Base-by-base conservation (phyloP, 2,797 vertebrate genomes). In the Oreonectes daqikongensis region DNA sequence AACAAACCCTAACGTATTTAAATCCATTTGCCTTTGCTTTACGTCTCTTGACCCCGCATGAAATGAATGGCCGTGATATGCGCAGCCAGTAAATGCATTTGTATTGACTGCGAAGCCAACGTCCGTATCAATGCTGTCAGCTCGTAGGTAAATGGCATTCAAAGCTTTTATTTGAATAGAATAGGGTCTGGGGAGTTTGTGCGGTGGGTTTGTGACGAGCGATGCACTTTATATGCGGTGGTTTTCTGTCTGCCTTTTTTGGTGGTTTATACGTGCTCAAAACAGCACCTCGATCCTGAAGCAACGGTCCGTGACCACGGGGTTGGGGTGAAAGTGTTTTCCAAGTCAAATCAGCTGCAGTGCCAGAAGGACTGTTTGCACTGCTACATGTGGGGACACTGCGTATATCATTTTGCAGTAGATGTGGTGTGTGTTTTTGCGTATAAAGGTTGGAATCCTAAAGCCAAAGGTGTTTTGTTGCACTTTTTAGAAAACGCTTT, bases 221-320 rank as follows among this genome's bases (percentile, higher is more conserved):
- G 28, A 71, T 48, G 46, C 69, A 46, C 74, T 71, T 66, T 79
- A 32, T 72, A 38, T 79, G 73, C 44, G 73, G 69, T 70, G 75
- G 65, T 69, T 77, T 68, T 77, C 65, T 79, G 81, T 72, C 63
- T 83, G 84, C 84, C 82, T 85, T 88, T 83, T 89, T 90, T 88
- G 89, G 91, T 88, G 90, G 91, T 92, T 91, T 88, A 89, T 74
- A 10, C 91, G 89, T 88, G 90, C 90, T 91, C 87, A 87, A 84
- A 89, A 87, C 81, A 86, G 90, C 88, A 88, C 87, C 85, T 84
- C 78, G 82, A 88, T 88, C 90, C 87, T 76, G 78, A 88, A 89
- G 92, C 93, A 93, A 94, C 93, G 92, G 93, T 94, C 92, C 92
- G 91, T 93, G 92, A 93, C 92, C 92, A 88, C 92, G 87, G 89